Evolutionary conservation across 23 tunicate species (phyloP), one percentile per base, ranked within the genome.

Genomic region (Corella eumyota): DNA sequence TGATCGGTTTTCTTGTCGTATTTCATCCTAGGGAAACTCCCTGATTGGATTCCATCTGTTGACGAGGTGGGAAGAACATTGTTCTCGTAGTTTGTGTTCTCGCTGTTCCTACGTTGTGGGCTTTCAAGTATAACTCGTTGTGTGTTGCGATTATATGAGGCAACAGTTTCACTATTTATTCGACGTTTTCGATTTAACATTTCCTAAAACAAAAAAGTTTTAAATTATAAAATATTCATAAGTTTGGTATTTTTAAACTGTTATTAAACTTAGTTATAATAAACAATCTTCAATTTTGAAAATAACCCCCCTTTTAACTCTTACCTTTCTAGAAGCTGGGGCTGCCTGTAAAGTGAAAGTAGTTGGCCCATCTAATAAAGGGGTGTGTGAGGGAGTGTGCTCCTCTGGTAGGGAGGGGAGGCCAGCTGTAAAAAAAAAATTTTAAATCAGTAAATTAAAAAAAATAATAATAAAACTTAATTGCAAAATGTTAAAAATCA

Each of bases 321-420:
- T 56, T 27, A 74, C 96, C 77, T 88, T 68, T 69, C 96, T 55
- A 15, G 76, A 61, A 6, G 67, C 31, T 9, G 96, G 96, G 50
- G 96, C 96, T 13, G 96, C 88, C 58, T 78, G 96, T 4, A 88
- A 71, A 38, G 73, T 70, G 67, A 88, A 88, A 26, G 76, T 59
- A n/a, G 37, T 50, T 45, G 30, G 47, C 4, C 61, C 23, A n/a
- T n/a, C n/a, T n/a, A n/a, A n/a, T n/a, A n/a, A n/a, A 11, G 5
- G 28, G 36, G 23, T 51, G 7, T 35, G 63, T 1, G 21, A 26
- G 54, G 59, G 55, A 1, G 73, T 50, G 19, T 32, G 44, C 22
- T 67, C 75, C 35, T 76, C 73, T 1, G 73, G 83, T 29, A 68
- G 69, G 3, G 85, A 60, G 4, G 67, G 60, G 17, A 77, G 56